Base-by-base conservation (phyloP, 2,113 vertebrate genomes). In the Percina caprodes region DNA sequence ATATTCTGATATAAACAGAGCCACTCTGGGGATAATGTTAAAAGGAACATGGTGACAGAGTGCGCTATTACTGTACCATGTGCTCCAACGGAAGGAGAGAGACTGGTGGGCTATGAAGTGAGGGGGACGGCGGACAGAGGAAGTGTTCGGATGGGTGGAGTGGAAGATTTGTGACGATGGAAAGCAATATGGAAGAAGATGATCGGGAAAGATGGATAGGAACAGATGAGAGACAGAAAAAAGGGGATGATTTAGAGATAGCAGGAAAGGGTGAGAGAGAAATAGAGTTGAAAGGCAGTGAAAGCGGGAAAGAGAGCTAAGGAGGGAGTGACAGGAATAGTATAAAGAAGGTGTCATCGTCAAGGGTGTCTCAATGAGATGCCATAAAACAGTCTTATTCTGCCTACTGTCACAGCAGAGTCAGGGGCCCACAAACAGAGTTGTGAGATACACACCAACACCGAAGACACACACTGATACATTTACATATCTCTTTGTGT, bases 341-440 rank as follows among this genome's bases (percentile, higher is more conserved):
- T 81, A 85, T 79, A 86, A 80, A 84, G 69, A 80, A 91, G 85
- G 91, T 89, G 92, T 93, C 91, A 86, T 67, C 42, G 83, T 91
- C 84, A 91, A 92, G 91, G 89, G 90, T 89, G 92, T 92, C 89
- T 92, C 90, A 90, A 86, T 90, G 89, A 91, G 90, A 90, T 60
- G 77, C 82, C 78, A 84, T 92, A 90, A 93, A 93, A 90, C 90
- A 91, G 75, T 89, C 80, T 85, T 85, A 91, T 89, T 92, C 87
- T 90, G 84, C 79, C 83, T 58, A 74, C 88, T 91, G 91, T 91
- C 89, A 90, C 81, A 14, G 77, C 88, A 19, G 58, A 83, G 24
- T 61, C 65, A 55, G 70, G 33, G 56, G 74, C 82, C 62, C 24
- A 69, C 85, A 87, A 85, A 90, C 83, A 84, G 80, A 88, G 75